Conservation (phyloP, 2,888 invertebrate species). For the Cheilosia pagana region DNA sequence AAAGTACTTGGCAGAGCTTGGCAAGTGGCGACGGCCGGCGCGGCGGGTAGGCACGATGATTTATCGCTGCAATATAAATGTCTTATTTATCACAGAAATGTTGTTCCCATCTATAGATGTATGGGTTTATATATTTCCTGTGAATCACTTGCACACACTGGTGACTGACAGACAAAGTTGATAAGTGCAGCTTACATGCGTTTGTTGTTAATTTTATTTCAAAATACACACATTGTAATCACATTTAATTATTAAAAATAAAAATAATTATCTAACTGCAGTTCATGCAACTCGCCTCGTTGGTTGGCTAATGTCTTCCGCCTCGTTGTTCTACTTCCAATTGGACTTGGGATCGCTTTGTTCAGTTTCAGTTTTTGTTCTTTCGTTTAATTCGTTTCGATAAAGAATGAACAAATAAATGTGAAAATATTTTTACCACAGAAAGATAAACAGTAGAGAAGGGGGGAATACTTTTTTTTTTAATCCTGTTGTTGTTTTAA, state of each 20-base stretch:
- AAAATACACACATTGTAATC: conserved; percentile 23
- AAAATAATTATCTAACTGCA: conserved; percentile 55
- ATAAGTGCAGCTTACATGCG: conserved; percentile 20
- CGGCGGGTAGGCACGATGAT: not conserved
- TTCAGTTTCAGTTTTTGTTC: not conserved
- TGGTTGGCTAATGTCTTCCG: conserved; percentile 2
- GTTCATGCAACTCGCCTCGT: conserved; percentile 37
- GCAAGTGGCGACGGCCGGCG: not conserved
- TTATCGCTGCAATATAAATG: conserved; percentile 31
- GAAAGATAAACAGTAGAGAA: conserved; percentile 18
- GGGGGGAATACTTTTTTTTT: not conserved
- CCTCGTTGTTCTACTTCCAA: conserved; percentile 26
- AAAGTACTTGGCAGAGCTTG: not conserved
- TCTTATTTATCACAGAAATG: conserved; percentile 10
- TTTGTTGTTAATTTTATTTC: conserved; percentile 2
- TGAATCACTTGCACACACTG: conserved; percentile 35
- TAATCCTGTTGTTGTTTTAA: conserved; percentile 1
- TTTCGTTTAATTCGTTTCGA: conserved; percentile 10
- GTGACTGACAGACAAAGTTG: conserved; percentile 17
- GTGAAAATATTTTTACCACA: conserved; percentile 15
- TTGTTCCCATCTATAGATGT: not conserved
- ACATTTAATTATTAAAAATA: conserved; percentile 42
- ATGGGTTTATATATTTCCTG: conserved; percentile 23
- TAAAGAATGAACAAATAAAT: conserved; percentile 20
- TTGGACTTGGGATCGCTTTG: conserved; percentile 20